Conservation (phyloP, 2,113 vertebrate species). For the Hippocampus mohnikei region DNA sequence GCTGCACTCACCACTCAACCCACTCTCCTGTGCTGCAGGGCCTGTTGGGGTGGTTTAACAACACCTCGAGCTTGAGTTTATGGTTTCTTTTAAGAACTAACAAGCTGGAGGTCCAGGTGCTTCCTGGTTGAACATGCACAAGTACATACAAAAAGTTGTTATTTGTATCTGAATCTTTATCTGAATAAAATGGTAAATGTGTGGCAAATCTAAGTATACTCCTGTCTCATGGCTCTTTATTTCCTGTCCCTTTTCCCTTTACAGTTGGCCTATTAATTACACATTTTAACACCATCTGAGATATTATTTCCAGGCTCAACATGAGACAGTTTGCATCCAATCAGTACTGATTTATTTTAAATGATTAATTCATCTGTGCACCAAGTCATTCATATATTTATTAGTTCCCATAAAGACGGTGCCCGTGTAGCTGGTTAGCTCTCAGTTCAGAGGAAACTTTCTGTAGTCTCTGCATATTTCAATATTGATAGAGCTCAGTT, state of each 20-base stretch:
- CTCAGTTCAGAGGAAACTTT: conserved; percentile 27
- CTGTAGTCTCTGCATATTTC: conserved; percentile 24
- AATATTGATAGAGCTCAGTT: conserved; percentile 41
- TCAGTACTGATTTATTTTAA: conserved; percentile 45
- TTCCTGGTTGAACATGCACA: conserved; percentile 28
- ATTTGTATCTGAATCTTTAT: neutral
- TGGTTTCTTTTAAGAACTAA: conserved; percentile 32
- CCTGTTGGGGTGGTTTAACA: conserved; percentile 60
- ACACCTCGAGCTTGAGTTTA: conserved; percentile 31
- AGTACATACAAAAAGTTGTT: conserved; percentile 7
- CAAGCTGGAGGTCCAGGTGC: conserved; percentile 10
- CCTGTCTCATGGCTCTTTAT: neutral
- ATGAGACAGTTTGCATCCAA: conserved; percentile 16
- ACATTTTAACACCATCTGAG: neutral
- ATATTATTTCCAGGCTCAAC: neutral
- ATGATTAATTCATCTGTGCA: conserved; percentile 58
- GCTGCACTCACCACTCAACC: conserved; percentile 28
- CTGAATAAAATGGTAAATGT: neutral
- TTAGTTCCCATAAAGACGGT: conserved; percentile 45
- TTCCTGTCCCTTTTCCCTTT: neutral
- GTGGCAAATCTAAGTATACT: neutral
- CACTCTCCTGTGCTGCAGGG: conserved; percentile 43
- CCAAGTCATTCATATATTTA: conserved; percentile 66
- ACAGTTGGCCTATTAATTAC: neutral
- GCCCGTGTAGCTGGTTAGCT: conserved; percentile 42